Percentiles rank a stretch among this genome's conserved stretches.
Evolutionary conservation across 1,140 invertebrate species (phyloP).

Genomic region (Ostrea edulis): DNA sequence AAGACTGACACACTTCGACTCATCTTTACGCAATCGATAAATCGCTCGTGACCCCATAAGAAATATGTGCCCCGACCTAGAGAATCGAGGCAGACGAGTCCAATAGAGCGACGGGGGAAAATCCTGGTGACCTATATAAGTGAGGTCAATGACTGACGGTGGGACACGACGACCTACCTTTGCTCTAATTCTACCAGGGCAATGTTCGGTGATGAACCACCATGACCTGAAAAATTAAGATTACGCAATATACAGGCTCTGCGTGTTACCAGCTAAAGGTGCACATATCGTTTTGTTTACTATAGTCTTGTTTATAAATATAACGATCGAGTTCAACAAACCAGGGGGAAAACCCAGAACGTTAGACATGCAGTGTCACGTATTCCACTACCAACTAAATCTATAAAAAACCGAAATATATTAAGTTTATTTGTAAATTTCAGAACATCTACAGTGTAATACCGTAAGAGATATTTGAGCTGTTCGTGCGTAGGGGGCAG

Average conservation of each 20-base stretch:
- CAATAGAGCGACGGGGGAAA: background rate
- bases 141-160: background rate
- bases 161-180: background rate
- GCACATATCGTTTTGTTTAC: no score
- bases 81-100: background rate
- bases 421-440: background rate
- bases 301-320: no score
- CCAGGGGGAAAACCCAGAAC: no score
- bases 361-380: no score
- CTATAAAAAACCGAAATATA: background rate
- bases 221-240: background rate
- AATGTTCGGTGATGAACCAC: conserved; percentile 5
- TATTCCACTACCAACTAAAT: no score
- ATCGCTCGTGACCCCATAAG: background rate
- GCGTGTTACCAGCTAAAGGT: background rate
- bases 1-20: background rate
- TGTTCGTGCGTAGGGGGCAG: no score
- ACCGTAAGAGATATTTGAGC: no score
- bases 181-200: conserved; percentile 4
- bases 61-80: background rate
- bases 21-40: conserved; percentile 2
- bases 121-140: conserved; percentile 7
- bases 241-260: background rate
- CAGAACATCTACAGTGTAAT: no score
- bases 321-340: no score